Base-by-base conservation (phyloP, 1,140 invertebrate genomes). In the Dysdera silvatica region DNA sequence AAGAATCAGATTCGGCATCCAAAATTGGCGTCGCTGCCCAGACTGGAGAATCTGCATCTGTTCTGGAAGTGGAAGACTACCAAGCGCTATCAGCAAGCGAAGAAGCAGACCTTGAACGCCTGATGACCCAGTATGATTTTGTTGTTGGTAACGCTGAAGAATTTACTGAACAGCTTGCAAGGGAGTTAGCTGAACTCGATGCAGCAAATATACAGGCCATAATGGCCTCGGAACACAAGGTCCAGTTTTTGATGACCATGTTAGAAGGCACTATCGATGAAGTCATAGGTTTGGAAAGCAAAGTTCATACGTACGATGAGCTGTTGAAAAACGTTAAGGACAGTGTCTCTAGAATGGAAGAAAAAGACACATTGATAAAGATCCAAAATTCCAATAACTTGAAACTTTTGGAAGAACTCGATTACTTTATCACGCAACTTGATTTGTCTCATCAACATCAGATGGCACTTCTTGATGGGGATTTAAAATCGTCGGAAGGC, bases 291-390 rank as follows among this genome's bases (percentile, higher is more conserved):
- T 83, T 91, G 18, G 89, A 92, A 78, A 76, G 75, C 23, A 81
- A 85, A 60, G 74, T 91, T 41, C 83, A 86, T 71, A 77, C 77
- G 37, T 91, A 91, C 74, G 87, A 91, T 74, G 85, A 89, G 69
- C 84, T 88, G 28, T 76, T 91, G 20, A 66, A 70, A 61, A 85
- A 88, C 74, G 87, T 91, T 5, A 81, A 87, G 67, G 87, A 89
- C 74, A 87, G 86, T 14, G 89, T 92, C 81, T 84, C 88, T 67
- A 87, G 90, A 70, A 92, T 95, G 78, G 91, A 91, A 67, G 88
- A 93, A 70, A 95, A 95, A 74, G 95, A 94, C 81, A 83, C 85
- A 5, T 83, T 89, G 68, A 89, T 94, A 71, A 86, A 91, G 74
- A 85, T 88, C 4, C 86, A 87, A 12, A 91, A 92, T 75, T 82